Evolutionary conservation across 2,888 invertebrate genomes (phyloP).

Genomic region (Tortricodes alternella): DNA sequence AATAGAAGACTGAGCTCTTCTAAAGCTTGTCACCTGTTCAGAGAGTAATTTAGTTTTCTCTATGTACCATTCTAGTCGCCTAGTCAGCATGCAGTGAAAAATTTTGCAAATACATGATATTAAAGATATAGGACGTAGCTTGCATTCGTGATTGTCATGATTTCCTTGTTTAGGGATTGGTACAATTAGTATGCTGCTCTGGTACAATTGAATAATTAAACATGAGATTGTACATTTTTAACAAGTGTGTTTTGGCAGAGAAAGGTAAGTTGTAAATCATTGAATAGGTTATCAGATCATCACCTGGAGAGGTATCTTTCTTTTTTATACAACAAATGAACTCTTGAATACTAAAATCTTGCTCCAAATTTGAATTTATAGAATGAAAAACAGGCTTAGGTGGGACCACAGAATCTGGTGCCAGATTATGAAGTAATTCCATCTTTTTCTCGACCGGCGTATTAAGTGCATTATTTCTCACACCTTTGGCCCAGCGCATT

Average conservation of each 20-base stretch:
- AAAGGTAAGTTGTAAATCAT: slow-evolving; percentile 29
- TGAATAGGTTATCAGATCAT: slow-evolving; percentile 22
- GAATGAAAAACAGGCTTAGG: not conserved
- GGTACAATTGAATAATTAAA: slow-evolving; percentile 8
- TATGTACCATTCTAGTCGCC: not conserved
- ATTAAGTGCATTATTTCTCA: not conserved
- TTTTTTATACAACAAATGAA: slow-evolving; percentile 14
- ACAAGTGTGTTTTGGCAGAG: slow-evolving; percentile 10
- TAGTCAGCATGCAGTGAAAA: not conserved
- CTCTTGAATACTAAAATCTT: slow-evolving; percentile 3
- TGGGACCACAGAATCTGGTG: not conserved
- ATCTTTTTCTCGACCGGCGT: not conserved
- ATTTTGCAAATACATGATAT: not conserved
- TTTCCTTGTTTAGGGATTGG: not conserved
- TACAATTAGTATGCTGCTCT: not conserved
- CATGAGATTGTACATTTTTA: slow-evolving; percentile 14
- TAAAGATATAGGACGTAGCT: not conserved
- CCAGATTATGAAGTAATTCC: not conserved
- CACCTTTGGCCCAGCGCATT: not conserved
- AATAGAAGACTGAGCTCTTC: not conserved
- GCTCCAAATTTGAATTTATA: not conserved
- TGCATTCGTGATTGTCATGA: not conserved
- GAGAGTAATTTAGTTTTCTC: not conserved
- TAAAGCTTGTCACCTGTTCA: not conserved
- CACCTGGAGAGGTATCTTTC: slow-evolving; percentile 29